Base-by-base conservation (phyloP, 2,113 vertebrate genomes). In the Archilochus colubris region DNA sequence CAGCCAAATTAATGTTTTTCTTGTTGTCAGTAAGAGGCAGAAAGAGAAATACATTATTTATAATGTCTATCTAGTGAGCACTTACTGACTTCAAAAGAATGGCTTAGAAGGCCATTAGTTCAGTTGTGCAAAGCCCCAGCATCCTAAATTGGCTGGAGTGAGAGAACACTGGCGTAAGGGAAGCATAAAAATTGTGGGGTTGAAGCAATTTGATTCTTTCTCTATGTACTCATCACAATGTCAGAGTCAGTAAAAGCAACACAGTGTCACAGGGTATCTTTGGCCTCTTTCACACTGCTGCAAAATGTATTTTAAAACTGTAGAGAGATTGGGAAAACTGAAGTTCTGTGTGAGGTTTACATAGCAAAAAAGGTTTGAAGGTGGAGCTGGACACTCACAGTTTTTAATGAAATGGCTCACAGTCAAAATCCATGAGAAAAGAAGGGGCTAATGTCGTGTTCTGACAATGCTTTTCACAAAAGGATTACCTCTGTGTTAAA, bases 1-100 rank as follows among this genome's bases (percentile, higher is more conserved):
- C 91, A 96, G 79, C 44, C 83, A 93, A 97, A 96, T 96, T 95
- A 95, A 93, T 96, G 76, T 77, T 85, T 97, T 88, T 92, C 80
- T 96, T 94, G 50, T 96, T 97, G 96, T 96, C 95, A 89, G 74
- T 82, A 95, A 95, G 82, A 94, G 66, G 88, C 85, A 96, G 81
- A 96, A 89, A 93, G 53, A 86, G 30, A 96, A 95, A 96, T 96
- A 54, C 88, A 93, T 97, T 96, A 75, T 81, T 93, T 94, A 70
- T 27, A 86, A 57, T 78, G 96, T 96, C 87, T 93, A 76, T 91
- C 82, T 96, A 83, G 85, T 95, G 79, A 90, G 55, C 69, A 94
- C 69, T 94, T 97, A 86, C 50, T 74, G 79, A 87, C 91, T 95
- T 96, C 67, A 95, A 94, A 97, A 88, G 70, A 95, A 70, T 3